Percentiles rank a stretch among this genome's conserved stretches.
Conservation (phyloP, 2,113 vertebrate genomes). For the Hippocampus comes region DNA sequence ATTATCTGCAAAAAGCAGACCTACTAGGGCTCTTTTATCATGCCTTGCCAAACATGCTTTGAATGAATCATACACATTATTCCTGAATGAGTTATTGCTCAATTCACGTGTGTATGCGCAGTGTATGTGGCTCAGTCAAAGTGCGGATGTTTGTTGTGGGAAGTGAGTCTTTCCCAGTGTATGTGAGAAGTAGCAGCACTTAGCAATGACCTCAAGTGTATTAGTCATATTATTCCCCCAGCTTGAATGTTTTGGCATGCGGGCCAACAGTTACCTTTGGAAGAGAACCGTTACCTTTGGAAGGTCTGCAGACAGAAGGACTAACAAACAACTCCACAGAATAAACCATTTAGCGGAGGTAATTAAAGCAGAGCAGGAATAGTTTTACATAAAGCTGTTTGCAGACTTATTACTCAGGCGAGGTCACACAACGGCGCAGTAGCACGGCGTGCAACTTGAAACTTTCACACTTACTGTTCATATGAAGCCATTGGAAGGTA, state of each 20-base stretch:
- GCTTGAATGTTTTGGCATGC: not conserved
- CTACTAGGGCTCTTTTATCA: not conserved
- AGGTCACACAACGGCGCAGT: not conserved
- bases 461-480: not conserved
- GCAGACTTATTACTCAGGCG: not conserved
- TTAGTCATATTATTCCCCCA: not conserved
- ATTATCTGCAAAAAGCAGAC: too few species aligned
- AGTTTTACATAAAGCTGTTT: not conserved
- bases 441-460: not conserved
- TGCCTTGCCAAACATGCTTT: not conserved
- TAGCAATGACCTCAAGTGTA: not conserved
- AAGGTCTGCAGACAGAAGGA: not conserved
- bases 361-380: slow-evolving; percentile 23
- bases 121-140: not conserved
- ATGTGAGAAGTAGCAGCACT: slow-evolving; percentile 5
- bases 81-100: not conserved
- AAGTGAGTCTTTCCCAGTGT: not conserved
- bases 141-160: not conserved
- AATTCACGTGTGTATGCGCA: not conserved
- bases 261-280: not conserved
- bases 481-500: not conserved
- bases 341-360: not conserved
- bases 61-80: not conserved
- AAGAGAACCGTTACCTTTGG: slow-evolving; percentile 1
- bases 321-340: not conserved